Conservation (phyloP, 2,888 invertebrate species). For the Parascotia fuliginaria region DNA sequence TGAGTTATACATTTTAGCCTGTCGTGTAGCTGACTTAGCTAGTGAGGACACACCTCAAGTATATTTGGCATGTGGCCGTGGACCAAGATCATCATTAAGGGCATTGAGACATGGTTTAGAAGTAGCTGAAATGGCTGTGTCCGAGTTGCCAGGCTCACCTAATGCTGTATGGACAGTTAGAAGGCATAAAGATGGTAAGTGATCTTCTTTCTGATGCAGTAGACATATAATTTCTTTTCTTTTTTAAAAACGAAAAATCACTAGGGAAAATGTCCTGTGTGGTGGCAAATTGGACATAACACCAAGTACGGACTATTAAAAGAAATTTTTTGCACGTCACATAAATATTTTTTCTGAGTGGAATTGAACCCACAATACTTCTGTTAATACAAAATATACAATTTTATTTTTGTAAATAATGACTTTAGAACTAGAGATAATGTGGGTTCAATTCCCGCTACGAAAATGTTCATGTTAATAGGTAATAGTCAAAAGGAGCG, state of each 20-base stretch:
- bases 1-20: slow-evolving; percentile 74
- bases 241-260: too few relatives aligned
- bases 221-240: too few relatives aligned
- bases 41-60: slow-evolving; percentile 99
- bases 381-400: too few relatives aligned
- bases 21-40: slow-evolving; percentile 96
- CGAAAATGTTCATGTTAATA: background rate
- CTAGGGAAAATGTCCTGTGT: too few relatives aligned
- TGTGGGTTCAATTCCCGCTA: too few relatives aligned
- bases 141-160: slow-evolving; percentile 99
- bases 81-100: slow-evolving; percentile 96
- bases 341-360: too few relatives aligned
- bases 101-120: slow-evolving; percentile 98
- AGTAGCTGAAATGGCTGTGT: slow-evolving; percentile 99
- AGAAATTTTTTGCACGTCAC: too few relatives aligned
- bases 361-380: too few relatives aligned
- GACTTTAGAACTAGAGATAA: too few relatives aligned
- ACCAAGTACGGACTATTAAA: too few relatives aligned
- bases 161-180: slow-evolving; percentile 99
- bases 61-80: slow-evolving; percentile 97
- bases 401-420: too few relatives aligned
- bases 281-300: too few relatives aligned
- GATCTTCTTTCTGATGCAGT: background rate
- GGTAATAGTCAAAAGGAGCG: slow-evolving; percentile 51
- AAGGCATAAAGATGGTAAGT: slow-evolving; percentile 97